Evolutionary conservation across 1,140 invertebrate species (phyloP), one percentile per base, ranked within the genome.

Genomic region (Bombus confusus): DNA sequence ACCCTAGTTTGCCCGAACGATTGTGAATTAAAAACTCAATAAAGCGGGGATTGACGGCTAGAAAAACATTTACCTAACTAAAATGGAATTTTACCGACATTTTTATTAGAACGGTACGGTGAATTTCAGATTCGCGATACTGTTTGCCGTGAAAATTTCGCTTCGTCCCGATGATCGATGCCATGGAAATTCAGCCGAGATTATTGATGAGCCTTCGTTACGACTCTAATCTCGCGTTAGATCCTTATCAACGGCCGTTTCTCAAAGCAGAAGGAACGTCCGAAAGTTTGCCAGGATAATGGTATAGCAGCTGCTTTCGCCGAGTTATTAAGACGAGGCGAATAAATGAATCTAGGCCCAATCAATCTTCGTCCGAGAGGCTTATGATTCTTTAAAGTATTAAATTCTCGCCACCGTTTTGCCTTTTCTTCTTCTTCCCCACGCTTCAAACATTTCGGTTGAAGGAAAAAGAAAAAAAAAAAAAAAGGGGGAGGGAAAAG

Each of bases 11-110:
- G 57, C 37, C 34, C n/a, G 66, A 47, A 71, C 18, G 69, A 80
- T 72, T 79, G 76, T 59, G 76, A 80, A 73, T 85, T 85, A 80
- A 85, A 80, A 80, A n/a, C 47, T 52, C 66, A 34, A 59, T 52
- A 62, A 62, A 31, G 6, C 12, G 8, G 64, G 64, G 5, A 39
- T 62, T 59, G 47, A 52, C 10, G n/a, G 25, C 8, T 72, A 39
- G 5, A 57, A 47, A 80, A 85, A 80, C 22, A 85, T 85, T 85
- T 85, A 31, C 77, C 41, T 8, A 64, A 52, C 52, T n/a, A 73
- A 80, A 85, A 39, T 80, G 83, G 77, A 80, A 85, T 85, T 85
- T 85, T 73, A 64, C 71, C 76, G 76, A 72, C 62, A 39, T 39
- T 18, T 72, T 66, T 62, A 80, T 64, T 80, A 39, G 28, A 31